Conservation (phyloP, 1,140 invertebrate species). For the Zophobas morio region DNA sequence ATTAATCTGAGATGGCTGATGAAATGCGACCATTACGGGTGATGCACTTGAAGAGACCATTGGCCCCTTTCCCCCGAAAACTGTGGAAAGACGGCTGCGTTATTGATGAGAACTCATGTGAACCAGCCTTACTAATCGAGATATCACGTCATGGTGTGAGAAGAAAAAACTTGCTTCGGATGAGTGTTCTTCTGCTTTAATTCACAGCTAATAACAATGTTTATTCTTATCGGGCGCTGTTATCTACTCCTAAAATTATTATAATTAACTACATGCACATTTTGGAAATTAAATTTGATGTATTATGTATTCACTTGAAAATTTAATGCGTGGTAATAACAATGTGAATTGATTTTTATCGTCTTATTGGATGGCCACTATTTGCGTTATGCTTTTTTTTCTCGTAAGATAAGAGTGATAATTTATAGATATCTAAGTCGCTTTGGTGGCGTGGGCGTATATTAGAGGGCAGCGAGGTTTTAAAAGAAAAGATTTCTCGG, state of each 20-base stretch:
- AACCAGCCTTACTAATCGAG: conserved; percentile 34
- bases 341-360: conserved; percentile 40
- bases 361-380: conserved; percentile 18
- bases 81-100: conserved; percentile 17
- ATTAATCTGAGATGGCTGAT: conserved; percentile 47
- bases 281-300: conserved; percentile 37
- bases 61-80: conserved; percentile 9
- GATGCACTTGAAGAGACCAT: conserved; percentile 43
- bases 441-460: conserved; percentile 12
- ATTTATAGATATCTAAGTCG: not conserved
- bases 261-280: conserved; percentile 25
- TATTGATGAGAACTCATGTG: conserved; percentile 41
- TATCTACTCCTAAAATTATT: conserved; percentile 25
- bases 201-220: conserved; percentile 35
- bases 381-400: conserved; percentile 15
- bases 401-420: conserved; percentile 9
- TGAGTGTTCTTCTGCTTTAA: conserved; percentile 15
- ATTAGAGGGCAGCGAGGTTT: conserved; percentile 4
- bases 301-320: conserved; percentile 7
- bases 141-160: conserved; percentile 22
- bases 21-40: conserved; percentile 47
- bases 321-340: conserved; percentile 23
- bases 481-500: not conserved
- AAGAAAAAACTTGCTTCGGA: conserved; percentile 21
- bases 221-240: conserved; percentile 19